Base-by-base conservation (phyloP, 2,113 vertebrate species). In the Megaceryle maxima region DNA sequence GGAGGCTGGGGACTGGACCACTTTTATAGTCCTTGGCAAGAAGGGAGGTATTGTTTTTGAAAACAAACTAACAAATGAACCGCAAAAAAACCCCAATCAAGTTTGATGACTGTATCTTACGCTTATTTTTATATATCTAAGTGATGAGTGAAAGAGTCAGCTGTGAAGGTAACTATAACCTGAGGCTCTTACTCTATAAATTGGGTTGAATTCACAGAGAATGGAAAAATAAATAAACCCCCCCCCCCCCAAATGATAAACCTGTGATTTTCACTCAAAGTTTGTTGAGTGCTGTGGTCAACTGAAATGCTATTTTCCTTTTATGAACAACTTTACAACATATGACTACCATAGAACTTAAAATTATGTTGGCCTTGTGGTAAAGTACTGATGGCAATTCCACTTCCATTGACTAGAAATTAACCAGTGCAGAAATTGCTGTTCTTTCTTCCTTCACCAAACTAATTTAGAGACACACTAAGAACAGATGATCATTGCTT, bases 311-410 rank as follows among this genome's bases (percentile, higher is more conserved):
- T 48, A 6, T 85, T 93, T 95, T 93, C 22, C 14, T 83, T 76
- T 92, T 66, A 67, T 50, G 72, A 92, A 55, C 10, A 85, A 66
- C 6, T 12, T 77, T 83, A n/a, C 55, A 70, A n/a, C 13, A 35
- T 67, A 25, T 31, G 41, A 80, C 79, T 80, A 41, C 44, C n/a
- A 51, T 46, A 86, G 41, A 19, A 83, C 51, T 86, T 95, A 78
- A 74, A 94, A 95, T 88, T 77, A 26, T 39, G 13, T 88, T 90
- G 68, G 37, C 67, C 79, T 96, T 95, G 50, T 83, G 37, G 43
- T 11, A 64, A 86, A 94, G 51, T 28, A 70, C 15, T 63, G 51
- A 83, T 33, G 41, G 55, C 37, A 95, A 88, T 90, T 93, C 46
- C 56, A 86, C 44, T 94, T 88, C 50, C 41, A 78, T 51, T 85